Conservation (phyloP, 2,797 vertebrate genomes). For the Pangasius sanitwongsei region DNA sequence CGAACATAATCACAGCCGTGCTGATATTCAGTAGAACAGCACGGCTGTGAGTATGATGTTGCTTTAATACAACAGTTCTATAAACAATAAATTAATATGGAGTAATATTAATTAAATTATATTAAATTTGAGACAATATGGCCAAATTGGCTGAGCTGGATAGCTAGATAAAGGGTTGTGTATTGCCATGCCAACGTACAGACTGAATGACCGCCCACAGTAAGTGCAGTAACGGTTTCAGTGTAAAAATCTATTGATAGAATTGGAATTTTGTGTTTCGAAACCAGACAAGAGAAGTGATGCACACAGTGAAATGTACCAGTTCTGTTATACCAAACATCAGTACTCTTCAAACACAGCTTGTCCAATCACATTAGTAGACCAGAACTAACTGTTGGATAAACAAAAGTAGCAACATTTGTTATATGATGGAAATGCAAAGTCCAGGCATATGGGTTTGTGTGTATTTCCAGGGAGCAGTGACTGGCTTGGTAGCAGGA, state of each 20-base stretch:
- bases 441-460: background rate
- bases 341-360: background rate
- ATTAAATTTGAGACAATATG: background rate
- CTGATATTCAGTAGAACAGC: background rate
- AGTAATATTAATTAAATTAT: background rate
- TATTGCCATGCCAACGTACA: background rate
- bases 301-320: background rate
- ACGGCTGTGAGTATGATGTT: background rate
- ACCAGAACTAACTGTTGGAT: background rate
- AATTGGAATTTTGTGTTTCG: background rate
- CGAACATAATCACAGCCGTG: background rate
- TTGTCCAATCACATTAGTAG: background rate
- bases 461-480: constrained; percentile 79
- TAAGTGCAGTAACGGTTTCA: background rate
- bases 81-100: background rate
- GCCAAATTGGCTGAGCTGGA: background rate
- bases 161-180: background rate
- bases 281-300: background rate
- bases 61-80: background rate
- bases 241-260: background rate
- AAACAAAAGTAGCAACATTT: background rate
- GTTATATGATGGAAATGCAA: background rate
- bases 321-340: background rate
- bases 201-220: background rate
- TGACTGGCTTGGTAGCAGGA: constrained; percentile 80